Evolutionary conservation across 2,888 invertebrate genomes (phyloP).

Genomic region (Tinea semifulvella): DNA sequence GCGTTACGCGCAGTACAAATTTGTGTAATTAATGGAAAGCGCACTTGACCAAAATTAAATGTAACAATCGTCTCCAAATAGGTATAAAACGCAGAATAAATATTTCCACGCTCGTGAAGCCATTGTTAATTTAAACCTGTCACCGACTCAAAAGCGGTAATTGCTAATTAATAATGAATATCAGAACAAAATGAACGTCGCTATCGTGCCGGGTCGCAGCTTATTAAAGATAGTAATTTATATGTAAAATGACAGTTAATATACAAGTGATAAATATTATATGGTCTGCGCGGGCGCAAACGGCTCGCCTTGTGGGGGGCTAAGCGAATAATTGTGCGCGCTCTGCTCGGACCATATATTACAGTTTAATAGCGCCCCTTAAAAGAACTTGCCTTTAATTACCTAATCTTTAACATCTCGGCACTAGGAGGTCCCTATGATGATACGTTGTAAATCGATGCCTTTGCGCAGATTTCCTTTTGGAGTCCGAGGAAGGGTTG

Average conservation of each 20-base stretch:
- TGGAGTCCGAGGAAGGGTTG: conserved; percentile 1
- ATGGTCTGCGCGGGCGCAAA: conserved; percentile 27
- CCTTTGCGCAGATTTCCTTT: conserved; percentile 4
- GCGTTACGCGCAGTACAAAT: no score
- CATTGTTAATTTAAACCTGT: conserved; percentile 13
- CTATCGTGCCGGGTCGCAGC: conserved; percentile 28
- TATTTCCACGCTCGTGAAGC: background rate
- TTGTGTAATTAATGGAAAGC: no score
- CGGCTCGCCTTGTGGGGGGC: conserved; percentile 43
- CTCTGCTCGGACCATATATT: conserved; percentile 35
- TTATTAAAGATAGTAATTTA: conserved; percentile 41
- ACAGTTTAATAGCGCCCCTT: conserved; percentile 50
- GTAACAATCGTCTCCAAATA: conserved; percentile 1
- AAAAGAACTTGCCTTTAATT: conserved; percentile 54
- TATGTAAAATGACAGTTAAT: conserved; percentile 50
- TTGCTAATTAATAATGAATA: conserved; percentile 35
- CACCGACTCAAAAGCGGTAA: conserved; percentile 20
- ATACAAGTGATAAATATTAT: conserved; percentile 43
- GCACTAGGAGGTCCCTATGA: conserved; percentile 39
- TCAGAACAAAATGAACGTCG: conserved; percentile 30
- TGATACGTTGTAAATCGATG: conserved; percentile 27
- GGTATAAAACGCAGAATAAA: background rate
- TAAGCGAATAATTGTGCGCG: conserved; percentile 36
- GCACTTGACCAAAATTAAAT: background rate
- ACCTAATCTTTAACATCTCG: conserved; percentile 43